A percentile compares a stretch with the other conserved stretches of the same genome.
Conservation (phyloP, 2,888 invertebrate genomes). For the Ennomos erosarius region DNA sequence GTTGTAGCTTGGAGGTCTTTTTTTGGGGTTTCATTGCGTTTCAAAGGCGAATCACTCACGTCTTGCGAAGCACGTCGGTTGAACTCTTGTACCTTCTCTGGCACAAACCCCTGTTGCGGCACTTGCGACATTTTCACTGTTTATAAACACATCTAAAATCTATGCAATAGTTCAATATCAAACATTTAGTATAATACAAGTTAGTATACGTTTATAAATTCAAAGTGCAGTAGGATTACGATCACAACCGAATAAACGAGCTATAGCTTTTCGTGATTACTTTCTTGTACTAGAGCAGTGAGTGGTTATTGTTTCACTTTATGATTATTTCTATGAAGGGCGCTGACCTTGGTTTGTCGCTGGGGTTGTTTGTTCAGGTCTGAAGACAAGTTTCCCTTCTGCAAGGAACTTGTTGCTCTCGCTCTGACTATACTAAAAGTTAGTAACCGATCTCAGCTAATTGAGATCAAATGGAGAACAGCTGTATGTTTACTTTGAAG, state of each 20-base stretch:
- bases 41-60: conserved; percentile 60
- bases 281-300: conserved; percentile 11
- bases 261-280: conserved; percentile 18
- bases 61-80: conserved; percentile 77
- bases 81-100: conserved; percentile 77
- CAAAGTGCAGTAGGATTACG: conserved; percentile 38
- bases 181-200: conserved; percentile 48
- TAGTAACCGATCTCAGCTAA: conserved; percentile 10
- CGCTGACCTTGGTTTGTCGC: no score
- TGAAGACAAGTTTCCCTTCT: conserved; percentile 1
- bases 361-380: background rate
- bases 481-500: conserved; percentile 3
- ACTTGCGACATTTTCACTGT: conserved; percentile 70
- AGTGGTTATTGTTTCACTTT: conserved; percentile 7
- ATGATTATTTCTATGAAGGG: no score
- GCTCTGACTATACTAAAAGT: conserved; percentile 6
- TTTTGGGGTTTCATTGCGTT: conserved; percentile 56
- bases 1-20: conserved; percentile 57
- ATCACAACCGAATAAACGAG: conserved; percentile 43
- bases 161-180: conserved; percentile 62
- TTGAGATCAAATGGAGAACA: conserved; percentile 17
- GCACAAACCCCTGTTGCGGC: conserved; percentile 74
- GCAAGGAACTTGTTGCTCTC: conserved; percentile 24
- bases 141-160: conserved; percentile 65
- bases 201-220: conserved; percentile 44